These are phyloP conservation scores for Trichonephila inaurata DNA, from an alignment of 1,140 invertebrate genomes.

Conservation along the genomic window DNA sequence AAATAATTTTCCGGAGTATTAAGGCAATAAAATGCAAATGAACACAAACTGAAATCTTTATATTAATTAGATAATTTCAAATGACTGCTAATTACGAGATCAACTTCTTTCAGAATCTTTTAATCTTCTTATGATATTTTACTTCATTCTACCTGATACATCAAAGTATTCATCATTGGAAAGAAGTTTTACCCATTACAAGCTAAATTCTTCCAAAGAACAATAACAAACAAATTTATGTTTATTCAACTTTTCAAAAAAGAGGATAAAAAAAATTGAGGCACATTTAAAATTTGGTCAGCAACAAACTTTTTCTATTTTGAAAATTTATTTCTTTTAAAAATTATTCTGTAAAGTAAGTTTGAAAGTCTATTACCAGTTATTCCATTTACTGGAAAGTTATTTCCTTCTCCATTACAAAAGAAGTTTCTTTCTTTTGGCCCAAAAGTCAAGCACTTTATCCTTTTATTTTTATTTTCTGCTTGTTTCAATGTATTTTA, in stretches of 20 bases:
- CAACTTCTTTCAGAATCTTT: too few relatives aligned
- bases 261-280: background rate
- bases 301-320: background rate
- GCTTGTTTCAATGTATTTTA: background rate
- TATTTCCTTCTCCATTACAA: background rate
- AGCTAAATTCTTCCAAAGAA: background rate
- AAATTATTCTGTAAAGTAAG: background rate
- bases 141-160: too few relatives aligned
- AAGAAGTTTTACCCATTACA: too few relatives aligned
- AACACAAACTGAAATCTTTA: too few relatives aligned
- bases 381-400: background rate
- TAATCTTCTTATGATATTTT: too few relatives aligned
- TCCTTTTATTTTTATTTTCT: background rate
- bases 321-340: background rate
- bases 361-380: background rate
- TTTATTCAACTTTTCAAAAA: background rate
- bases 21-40: too few relatives aligned
- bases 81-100: too few relatives aligned
- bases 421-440: background rate
- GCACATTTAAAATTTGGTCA: background rate
- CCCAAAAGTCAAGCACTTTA: background rate
- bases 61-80: too few relatives aligned
- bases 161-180: too few relatives aligned
- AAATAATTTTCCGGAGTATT: too few relatives aligned
- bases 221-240: background rate